These are phyloP conservation scores for Dryomyza anilis DNA, from an alignment of 2,888 invertebrate genomes.

Conservation along the genomic window DNA sequence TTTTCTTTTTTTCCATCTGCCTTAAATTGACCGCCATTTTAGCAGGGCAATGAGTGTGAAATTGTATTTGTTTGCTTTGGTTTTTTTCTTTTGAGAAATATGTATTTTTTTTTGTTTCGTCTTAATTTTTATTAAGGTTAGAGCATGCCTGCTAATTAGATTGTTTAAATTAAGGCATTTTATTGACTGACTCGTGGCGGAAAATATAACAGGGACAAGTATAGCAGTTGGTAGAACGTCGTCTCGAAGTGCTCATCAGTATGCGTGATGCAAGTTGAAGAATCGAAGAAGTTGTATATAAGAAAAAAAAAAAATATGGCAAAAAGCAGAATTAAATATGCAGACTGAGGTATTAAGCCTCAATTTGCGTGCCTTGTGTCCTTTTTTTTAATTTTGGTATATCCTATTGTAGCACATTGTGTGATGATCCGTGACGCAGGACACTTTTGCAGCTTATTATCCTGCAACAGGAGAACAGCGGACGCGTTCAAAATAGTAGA, in stretches of 20 bases:
- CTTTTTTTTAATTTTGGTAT: background rate
- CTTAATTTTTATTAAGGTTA: too few relatives aligned
- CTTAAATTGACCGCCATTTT: background rate
- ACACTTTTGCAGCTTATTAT: conserved; percentile 9
- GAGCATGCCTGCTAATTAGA: conserved; percentile 37
- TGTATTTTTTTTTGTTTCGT: too few relatives aligned
- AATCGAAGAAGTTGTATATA: too few relatives aligned
- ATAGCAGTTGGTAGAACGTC: too few relatives aligned
- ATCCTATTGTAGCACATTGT: background rate
- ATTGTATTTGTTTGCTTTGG: too few relatives aligned
- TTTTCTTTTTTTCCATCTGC: background rate
- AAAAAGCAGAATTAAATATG: too few relatives aligned
- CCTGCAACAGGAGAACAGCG: background rate
- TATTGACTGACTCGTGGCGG: background rate
- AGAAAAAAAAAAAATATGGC: too few relatives aligned
- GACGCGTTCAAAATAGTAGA: background rate
- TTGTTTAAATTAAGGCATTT: conserved; percentile 26
- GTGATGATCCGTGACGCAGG: conserved; percentile 8
- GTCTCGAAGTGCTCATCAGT: conserved; percentile 7
- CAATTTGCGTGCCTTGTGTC: background rate
- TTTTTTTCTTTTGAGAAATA: too few relatives aligned
- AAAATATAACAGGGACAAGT: background rate
- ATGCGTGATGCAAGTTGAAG: conserved; percentile 17
- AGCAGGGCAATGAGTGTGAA: conserved; percentile 19
- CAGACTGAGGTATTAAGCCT: too few relatives aligned